Conservation (phyloP, 92 coral and sea anemone genomes). For the Parazoanthus swiftii region DNA sequence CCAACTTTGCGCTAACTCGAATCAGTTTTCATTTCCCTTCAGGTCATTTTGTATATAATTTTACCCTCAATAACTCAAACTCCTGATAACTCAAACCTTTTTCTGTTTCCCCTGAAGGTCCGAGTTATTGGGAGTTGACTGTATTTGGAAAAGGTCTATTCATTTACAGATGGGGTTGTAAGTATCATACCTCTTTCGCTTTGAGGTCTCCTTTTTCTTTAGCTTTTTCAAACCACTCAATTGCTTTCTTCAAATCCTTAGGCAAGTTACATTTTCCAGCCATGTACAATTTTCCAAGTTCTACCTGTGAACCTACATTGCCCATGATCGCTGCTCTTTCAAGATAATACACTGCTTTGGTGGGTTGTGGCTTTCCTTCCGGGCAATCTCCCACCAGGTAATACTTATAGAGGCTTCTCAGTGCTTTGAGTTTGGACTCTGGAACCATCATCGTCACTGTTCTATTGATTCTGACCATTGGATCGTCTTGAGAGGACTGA, state of each 20-base stretch:
- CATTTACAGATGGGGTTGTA: too few relatives aligned
- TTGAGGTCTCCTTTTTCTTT: conserved; percentile 29
- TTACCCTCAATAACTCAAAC: too few relatives aligned
- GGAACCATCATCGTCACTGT: background rate
- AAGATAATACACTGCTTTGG: conserved; percentile 63
- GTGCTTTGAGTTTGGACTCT: conserved; percentile 18
- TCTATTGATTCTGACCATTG: conserved; percentile 11
- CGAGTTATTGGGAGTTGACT: too few relatives aligned
- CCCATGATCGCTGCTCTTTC: conserved; percentile 61
- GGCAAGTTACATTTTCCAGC: conserved; percentile 46
- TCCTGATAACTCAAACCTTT: too few relatives aligned
- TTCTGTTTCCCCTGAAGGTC: too few relatives aligned
- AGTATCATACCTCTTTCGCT: conserved; percentile 45
- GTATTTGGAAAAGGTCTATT: too few relatives aligned
- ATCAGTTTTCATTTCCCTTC: too few relatives aligned
- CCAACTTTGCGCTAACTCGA: too few relatives aligned
- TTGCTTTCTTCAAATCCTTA: conserved; percentile 51
- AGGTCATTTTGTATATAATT: too few relatives aligned
- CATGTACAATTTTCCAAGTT: conserved; percentile 51
- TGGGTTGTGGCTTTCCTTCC: conserved; percentile 66
- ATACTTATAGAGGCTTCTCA: conserved; percentile 43
- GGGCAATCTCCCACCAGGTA: conserved; percentile 64
- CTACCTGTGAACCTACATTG: conserved; percentile 49
- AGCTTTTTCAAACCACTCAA: conserved; percentile 63
- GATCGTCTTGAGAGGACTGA: background rate